These are phyloP conservation scores for Protosalanx chinensis DNA, from an alignment of 2,797 vertebrate species.

Conservation along the genomic window DNA sequence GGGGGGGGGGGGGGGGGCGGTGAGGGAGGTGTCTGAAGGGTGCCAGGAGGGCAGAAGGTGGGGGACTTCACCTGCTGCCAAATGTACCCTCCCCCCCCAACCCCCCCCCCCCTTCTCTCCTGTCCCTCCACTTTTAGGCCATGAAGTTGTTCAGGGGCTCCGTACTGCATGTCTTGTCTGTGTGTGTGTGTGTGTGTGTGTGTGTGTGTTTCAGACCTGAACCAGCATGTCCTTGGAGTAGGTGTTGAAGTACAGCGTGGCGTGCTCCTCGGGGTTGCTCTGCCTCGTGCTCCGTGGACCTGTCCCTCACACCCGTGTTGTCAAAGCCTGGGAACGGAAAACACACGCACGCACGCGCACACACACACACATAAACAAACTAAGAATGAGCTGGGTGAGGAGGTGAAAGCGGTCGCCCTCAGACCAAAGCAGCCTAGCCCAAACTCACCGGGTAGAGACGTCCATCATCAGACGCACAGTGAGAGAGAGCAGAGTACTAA, in stretches of 20 bases:
- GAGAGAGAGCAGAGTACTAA: slow-evolving; percentile 65
- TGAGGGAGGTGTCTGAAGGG: neutral
- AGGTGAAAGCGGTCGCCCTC: neutral
- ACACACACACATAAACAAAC: slow-evolving; percentile 2
- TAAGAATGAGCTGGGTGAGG: neutral
- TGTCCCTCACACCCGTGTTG: slow-evolving; percentile 86
- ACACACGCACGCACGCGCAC: slow-evolving; percentile 14
- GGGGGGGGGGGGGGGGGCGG: slow-evolving; percentile 18
- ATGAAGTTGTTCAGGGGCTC: neutral
- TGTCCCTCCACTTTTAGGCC: neutral
- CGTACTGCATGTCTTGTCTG: neutral
- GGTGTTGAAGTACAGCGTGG: slow-evolving; percentile 93
- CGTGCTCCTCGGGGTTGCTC: slow-evolving; percentile 94
- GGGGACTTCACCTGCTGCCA: slow-evolving; percentile 2
- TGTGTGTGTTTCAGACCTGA: slow-evolving; percentile 75
- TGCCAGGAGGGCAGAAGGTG: neutral
- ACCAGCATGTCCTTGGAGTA: slow-evolving; percentile 96
- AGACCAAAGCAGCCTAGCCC: slow-evolving; percentile 48
- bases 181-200: slow-evolving; percentile 1
- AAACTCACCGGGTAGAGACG: slow-evolving; percentile 82
- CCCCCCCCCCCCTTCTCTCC: neutral
- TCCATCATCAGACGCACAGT: slow-evolving; percentile 78
- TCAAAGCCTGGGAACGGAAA: slow-evolving; percentile 81
- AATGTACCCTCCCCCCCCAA: slow-evolving; percentile 8
- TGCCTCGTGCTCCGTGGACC: slow-evolving; percentile 93